Conservation (phyloP, 2,113 vertebrate genomes). For the Pseudorhombus dupliciocellatus region DNA sequence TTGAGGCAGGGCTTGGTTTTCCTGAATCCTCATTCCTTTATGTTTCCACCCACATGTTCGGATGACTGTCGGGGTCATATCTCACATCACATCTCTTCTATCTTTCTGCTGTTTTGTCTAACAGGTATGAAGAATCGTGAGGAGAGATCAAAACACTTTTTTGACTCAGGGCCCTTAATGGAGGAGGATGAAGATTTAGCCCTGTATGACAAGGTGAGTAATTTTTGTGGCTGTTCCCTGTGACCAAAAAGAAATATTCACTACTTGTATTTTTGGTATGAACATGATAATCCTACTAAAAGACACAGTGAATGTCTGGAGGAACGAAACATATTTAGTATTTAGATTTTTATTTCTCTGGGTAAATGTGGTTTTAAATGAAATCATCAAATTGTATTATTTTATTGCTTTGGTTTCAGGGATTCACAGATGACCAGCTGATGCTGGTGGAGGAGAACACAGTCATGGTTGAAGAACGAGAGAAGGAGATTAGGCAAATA, state of each 20-base stretch:
- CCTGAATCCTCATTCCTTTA: not conserved
- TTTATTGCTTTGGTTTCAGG: slow-evolving; percentile 73
- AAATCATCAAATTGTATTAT: not conserved
- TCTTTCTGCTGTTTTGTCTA: slow-evolving; percentile 22
- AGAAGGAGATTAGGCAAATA: slow-evolving; percentile 94
- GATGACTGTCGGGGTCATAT: not conserved
- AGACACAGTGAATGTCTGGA: not conserved
- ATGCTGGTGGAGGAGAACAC: slow-evolving; percentile 91
- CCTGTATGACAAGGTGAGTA: slow-evolving; percentile 88
- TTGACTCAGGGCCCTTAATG: slow-evolving; percentile 93
- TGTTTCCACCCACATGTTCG: not conserved
- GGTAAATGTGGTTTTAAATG: not conserved
- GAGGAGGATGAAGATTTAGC: slow-evolving; percentile 92
- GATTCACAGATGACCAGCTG: slow-evolving; percentile 94
- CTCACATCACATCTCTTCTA: not conserved
- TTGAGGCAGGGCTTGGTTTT: not conserved
- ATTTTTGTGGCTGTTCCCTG: not conserved
- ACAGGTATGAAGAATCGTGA: slow-evolving; percentile 98
- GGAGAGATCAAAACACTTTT: slow-evolving; percentile 97
- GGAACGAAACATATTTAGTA: not conserved
- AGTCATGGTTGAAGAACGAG: slow-evolving; percentile 91
- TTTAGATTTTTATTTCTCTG: not conserved
- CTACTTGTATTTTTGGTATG: not conserved
- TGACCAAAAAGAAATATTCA: not conserved
- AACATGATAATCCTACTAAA: not conserved